These are phyloP conservation scores for Allobates femoralis DNA, from an alignment of 2,797 vertebrate genomes.

Conservation along the genomic window DNA sequence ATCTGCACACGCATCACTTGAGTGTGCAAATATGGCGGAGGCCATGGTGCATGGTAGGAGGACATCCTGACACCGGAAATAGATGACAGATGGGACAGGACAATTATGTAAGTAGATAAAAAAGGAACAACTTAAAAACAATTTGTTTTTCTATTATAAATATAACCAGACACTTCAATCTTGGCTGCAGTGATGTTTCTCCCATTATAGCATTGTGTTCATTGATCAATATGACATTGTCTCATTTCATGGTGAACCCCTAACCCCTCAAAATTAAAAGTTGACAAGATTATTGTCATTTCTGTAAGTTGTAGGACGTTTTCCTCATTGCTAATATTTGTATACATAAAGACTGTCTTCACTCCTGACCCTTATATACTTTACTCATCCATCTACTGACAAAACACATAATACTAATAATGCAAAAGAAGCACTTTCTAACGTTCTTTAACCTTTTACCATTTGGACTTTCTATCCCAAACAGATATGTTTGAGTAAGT, in stretches of 20 bases:
- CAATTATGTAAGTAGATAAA: no score
- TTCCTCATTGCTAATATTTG: constrained; percentile 65
- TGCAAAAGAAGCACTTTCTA: constrained; percentile 69
- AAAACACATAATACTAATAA: constrained; percentile 65
- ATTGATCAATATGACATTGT: no score
- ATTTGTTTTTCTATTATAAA: no score
- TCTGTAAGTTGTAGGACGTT: constrained; percentile 55
- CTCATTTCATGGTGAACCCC: background rate
- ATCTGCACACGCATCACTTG: no score
- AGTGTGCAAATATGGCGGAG: no score
- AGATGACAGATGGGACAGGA: no score
- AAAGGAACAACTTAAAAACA: no score
- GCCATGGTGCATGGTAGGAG: no score
- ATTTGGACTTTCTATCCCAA: constrained; percentile 71
- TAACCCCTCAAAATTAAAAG: background rate
- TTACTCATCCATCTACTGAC: constrained; percentile 66
- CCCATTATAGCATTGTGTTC: no score
- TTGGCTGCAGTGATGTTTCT: no score
- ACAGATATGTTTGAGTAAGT: constrained; percentile 76
- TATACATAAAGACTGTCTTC: constrained; percentile 63
- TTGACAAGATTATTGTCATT: background rate
- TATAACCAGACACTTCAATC: no score
- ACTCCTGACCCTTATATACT: constrained; percentile 65
- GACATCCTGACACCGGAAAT: no score
- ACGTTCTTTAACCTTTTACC: constrained; percentile 71